These are phyloP conservation scores for Cladorhizidae sp. DNA, from an alignment of 37 sponge, comb jelly and placozoan species.

Conservation along the genomic window DNA sequence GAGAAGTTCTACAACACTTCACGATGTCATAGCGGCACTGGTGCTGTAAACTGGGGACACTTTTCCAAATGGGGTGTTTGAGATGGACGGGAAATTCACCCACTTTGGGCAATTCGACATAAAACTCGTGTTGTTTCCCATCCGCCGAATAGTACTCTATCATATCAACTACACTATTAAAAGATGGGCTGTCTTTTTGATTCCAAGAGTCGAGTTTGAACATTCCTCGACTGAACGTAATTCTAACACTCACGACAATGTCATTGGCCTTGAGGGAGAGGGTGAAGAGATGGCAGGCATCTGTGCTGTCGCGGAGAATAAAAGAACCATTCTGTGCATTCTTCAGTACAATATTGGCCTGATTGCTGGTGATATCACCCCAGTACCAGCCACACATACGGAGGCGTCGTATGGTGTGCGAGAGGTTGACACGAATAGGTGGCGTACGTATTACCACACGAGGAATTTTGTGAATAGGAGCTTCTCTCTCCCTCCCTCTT, in stretches of 20 bases:
- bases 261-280: slow-evolving; percentile 70
- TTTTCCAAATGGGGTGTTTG: slow-evolving; percentile 74
- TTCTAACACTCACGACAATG: slow-evolving; percentile 77
- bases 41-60: slow-evolving; percentile 85
- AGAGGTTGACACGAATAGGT: slow-evolving; percentile 60
- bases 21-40: slow-evolving; percentile 69
- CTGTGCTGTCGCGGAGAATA: slow-evolving; percentile 85
- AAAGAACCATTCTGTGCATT: slow-evolving; percentile 80
- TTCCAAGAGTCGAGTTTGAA: slow-evolving; percentile 87
- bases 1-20: slow-evolving; percentile 36
- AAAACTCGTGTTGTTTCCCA: slow-evolving; percentile 55
- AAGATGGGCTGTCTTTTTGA: slow-evolving; percentile 75
- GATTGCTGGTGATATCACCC: slow-evolving; percentile 78
- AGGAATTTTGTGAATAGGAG: neutral
- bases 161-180: slow-evolving; percentile 75
- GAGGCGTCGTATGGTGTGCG: slow-evolving; percentile 67
- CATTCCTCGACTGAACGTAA: slow-evolving; percentile 79
- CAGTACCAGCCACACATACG: slow-evolving; percentile 96
- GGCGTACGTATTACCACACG: neutral
- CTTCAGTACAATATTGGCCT: slow-evolving; percentile 70
- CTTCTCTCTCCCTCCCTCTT: too few relatives aligned
- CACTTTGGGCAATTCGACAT: slow-evolving; percentile 62
- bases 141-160: slow-evolving; percentile 75
- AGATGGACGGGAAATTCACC: slow-evolving; percentile 73
- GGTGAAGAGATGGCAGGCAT: slow-evolving; percentile 87